Evolutionary conservation across 2,113 vertebrate genomes (phyloP).

Genomic region (Rostratula benghalensis): DNA sequence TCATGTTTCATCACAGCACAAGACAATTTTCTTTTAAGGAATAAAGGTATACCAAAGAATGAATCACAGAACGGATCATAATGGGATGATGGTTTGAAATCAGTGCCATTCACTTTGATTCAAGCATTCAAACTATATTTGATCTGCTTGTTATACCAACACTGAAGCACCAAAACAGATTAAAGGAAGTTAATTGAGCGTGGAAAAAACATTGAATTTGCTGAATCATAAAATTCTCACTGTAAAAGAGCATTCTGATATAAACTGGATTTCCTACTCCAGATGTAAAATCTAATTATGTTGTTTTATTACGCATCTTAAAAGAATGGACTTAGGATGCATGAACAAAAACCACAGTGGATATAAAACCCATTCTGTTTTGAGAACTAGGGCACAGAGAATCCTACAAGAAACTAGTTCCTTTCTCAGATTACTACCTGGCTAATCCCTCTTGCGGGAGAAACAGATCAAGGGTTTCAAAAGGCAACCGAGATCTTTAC

Average conservation of each 20-base stretch:
- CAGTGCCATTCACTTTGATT: not conserved
- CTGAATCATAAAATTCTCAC: constrained; percentile 34
- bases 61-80: not conserved
- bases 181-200: constrained; percentile 49
- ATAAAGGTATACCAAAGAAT: not conserved
- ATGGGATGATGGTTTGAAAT: not conserved
- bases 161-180: constrained; percentile 27
- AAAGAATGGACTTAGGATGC: not conserved
- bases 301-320: not conserved
- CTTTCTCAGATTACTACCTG: not conserved
- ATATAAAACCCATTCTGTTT: not conserved
- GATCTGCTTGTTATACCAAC: constrained; percentile 31
- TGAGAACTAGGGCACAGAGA: not conserved
- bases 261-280: constrained; percentile 5
- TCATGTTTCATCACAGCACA: not conserved
- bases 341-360: not conserved
- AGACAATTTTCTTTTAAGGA: not conserved
- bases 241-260: constrained; percentile 11
- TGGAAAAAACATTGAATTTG: not conserved
- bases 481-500: not conserved
- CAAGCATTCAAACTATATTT: not conserved
- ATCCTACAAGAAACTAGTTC: not conserved
- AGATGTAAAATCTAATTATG: constrained; percentile 11
- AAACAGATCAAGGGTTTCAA: not conserved
- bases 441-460: not conserved